phyloP scores from a whole-genome alignment of 2,797 vertebrate species.

The Mormyrus hasselquistii region DNA sequence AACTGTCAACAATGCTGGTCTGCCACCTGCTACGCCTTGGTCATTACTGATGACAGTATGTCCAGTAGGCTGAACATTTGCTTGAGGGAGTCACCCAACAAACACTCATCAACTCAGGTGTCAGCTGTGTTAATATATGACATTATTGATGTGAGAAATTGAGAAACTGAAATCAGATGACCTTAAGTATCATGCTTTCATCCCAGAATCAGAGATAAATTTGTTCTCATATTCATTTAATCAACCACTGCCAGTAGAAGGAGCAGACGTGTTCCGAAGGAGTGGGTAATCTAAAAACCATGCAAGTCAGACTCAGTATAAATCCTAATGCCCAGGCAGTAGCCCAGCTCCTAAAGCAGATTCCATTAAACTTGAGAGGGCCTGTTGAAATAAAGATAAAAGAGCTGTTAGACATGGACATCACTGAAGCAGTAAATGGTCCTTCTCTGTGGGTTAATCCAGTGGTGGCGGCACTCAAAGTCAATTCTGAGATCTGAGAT shows the following conservation, averaged over 20 bases:
- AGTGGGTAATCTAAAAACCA: background rate
- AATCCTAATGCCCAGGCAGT: background rate
- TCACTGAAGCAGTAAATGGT: slow-evolving; percentile 1
- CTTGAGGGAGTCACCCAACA: background rate
- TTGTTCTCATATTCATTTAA: background rate
- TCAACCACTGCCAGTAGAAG: background rate
- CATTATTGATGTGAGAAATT: background rate
- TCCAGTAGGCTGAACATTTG: background rate
- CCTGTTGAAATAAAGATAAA: background rate
- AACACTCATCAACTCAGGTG: background rate
- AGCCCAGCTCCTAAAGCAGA: background rate
- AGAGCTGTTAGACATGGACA: background rate
- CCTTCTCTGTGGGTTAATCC: background rate
- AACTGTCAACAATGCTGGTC: background rate
- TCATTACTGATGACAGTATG: background rate
- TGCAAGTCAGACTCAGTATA: background rate
- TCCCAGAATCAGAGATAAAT: background rate
- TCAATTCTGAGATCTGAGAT: background rate
- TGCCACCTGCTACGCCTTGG: background rate
- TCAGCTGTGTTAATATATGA: background rate
- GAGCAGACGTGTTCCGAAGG: background rate
- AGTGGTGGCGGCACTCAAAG: background rate
- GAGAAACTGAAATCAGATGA: background rate
- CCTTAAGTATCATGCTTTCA: background rate
- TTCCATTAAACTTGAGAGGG: background rate